Base-by-base conservation (phyloP, 2,888 invertebrate genomes). In the Drosophila rellima region DNA sequence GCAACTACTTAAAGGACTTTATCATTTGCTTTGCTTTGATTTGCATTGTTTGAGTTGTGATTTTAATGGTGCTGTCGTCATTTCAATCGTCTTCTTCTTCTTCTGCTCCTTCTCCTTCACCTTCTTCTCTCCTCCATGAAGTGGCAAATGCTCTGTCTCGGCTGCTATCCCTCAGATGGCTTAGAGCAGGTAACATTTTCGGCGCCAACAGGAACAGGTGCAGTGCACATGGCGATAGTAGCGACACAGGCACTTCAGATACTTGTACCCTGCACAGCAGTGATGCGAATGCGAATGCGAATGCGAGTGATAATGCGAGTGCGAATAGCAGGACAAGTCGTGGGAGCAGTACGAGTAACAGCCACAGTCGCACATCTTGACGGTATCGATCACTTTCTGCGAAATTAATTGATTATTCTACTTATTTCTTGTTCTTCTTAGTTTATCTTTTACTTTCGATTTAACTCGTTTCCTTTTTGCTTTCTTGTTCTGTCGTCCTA, bases 1-100 rank as follows among this genome's bases (percentile, higher is more conserved):
- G 83, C 82, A 83, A 83, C 83, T 87, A 82, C 82, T 82, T 83
- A 84, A 83, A 83, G 83, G 83, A 83, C 83, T 83, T 83, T 87
- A 83, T 83, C 83, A 74, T 87, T 78, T 87, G 71, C 68, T 69
- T 69, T 70, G 48, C 44, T n/a, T n/a, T 80, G 65, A 55, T 81
- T 77, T 86, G 75, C 73, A 80, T 74, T 81, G 81, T 78, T 85
- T 82, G 79, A 75, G 64, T 75, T 70, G 78, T 83, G 87, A 81
- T 79, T 86, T 72, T 62, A 71, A 59, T 74, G 73, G 69, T 69
- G 75, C 78, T 67, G 42, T 61, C 59, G 26, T 42, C 52, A 51
- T 44, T 42, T 23, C 31, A 39, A 48, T 20, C 45, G 11, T 3
- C 20, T 18, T 20, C 59, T 20, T 51, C 35, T n/a, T 51, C 62